Evolutionary conservation across 2,888 invertebrate species (phyloP).

Genomic region (Panopea generosa): DNA sequence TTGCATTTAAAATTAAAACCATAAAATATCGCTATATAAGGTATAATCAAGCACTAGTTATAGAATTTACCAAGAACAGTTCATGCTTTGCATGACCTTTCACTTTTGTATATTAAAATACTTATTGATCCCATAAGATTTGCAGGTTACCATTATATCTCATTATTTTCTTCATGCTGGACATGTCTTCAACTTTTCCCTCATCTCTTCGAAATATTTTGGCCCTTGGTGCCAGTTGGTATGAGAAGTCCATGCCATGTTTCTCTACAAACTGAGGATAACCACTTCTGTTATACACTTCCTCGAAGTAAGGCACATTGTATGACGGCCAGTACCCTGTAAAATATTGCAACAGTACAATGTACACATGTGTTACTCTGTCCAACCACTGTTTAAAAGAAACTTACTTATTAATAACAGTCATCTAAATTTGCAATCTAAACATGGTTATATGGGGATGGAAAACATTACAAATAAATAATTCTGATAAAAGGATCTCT

Average conservation of each 20-base stretch:
- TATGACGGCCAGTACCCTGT: constrained; percentile 84
- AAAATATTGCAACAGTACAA: constrained; percentile 22
- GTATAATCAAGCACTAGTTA: too few species aligned
- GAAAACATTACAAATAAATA: too few species aligned
- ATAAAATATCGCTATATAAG: too few species aligned
- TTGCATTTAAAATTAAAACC: too few species aligned
- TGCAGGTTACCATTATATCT: constrained; percentile 84
- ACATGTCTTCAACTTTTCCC: constrained; percentile 76
- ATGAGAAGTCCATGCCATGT: constrained; percentile 79
- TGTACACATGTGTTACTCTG: not conserved
- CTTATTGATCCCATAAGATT: too few species aligned
- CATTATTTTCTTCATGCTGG: constrained; percentile 81
- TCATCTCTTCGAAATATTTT: constrained; percentile 84
- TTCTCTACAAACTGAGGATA: constrained; percentile 78
- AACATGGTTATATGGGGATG: too few species aligned
- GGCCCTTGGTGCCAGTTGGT: constrained; percentile 84
- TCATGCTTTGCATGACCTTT: too few species aligned
- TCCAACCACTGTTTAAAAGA: not conserved
- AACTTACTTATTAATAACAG: too few species aligned
- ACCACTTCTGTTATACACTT: constrained; percentile 82
- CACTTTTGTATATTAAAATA: too few species aligned
- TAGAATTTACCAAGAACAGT: too few species aligned
- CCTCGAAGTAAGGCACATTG: constrained; percentile 84
- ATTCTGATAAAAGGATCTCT: too few species aligned
- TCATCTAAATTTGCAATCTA: too few species aligned